Evolutionary conservation across 2,113 vertebrate genomes (phyloP).

Genomic region (Conger conger): DNA sequence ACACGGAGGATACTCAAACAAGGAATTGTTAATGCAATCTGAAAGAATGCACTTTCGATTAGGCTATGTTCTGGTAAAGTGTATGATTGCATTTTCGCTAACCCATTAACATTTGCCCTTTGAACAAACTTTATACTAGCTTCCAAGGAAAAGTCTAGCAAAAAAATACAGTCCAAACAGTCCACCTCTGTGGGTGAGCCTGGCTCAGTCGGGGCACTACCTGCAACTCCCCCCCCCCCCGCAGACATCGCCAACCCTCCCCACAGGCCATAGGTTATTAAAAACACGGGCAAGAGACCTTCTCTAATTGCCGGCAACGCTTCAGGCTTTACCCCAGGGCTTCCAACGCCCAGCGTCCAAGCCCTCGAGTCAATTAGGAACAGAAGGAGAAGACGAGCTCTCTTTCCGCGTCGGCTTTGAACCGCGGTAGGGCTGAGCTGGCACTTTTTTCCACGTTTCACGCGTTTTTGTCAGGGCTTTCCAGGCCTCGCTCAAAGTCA

Average conservation of each 20-base stretch:
- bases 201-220: no score
- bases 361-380: conserved; percentile 63
- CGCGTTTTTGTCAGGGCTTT: conserved; percentile 48
- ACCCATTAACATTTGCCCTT: not conserved
- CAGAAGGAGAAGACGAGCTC: conserved; percentile 47
- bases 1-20: no score
- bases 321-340: conserved; percentile 44
- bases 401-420: conserved; percentile 59
- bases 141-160: not conserved
- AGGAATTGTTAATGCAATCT: no score
- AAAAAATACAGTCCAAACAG: not conserved
- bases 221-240: no score
- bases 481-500: not conserved
- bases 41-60: no score
- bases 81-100: no score
- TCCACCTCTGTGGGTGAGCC: no score
- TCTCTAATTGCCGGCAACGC: conserved; percentile 62
- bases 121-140: not conserved
- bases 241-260: no score
- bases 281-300: conserved; percentile 28
- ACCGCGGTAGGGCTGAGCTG: conserved; percentile 55
- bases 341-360: conserved; percentile 57
- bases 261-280: not conserved
- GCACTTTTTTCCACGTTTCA: conserved; percentile 37
- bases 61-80: no score